A percentile compares a stretch with the other conserved stretches of the same genome.
Evolutionary conservation across 2,113 vertebrate genomes (phyloP).

Genomic region (human): GRCh38 chr11:131864501-131865000

Average conservation of each 20-base stretch:
- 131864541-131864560: constrained; percentile 68
- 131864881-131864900: not conserved
- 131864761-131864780: not conserved
- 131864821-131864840: not conserved
- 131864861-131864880: not conserved
- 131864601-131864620: not conserved
- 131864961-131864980: rapidly evolving
- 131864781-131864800: not conserved
- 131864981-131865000: rapidly evolving
- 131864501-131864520: constrained; percentile 50
- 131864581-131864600: constrained; percentile 47
- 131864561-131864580: constrained; percentile 62
- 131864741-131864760: constrained; percentile 47
- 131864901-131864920: not conserved
- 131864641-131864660: constrained; percentile 21
- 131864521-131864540: constrained; percentile 49
- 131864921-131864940: not conserved
- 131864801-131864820: not conserved
- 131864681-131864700: not conserved
- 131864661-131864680: constrained; percentile 46
- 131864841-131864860: constrained; percentile 15
- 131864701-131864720: constrained; percentile 36
- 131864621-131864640: constrained; percentile 61
- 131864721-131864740: constrained; percentile 21
- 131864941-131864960: not conserved